These are phyloP conservation scores for Catharus fuscescens DNA, from an alignment of 2,113 vertebrate genomes.

Conservation along the genomic window DNA sequence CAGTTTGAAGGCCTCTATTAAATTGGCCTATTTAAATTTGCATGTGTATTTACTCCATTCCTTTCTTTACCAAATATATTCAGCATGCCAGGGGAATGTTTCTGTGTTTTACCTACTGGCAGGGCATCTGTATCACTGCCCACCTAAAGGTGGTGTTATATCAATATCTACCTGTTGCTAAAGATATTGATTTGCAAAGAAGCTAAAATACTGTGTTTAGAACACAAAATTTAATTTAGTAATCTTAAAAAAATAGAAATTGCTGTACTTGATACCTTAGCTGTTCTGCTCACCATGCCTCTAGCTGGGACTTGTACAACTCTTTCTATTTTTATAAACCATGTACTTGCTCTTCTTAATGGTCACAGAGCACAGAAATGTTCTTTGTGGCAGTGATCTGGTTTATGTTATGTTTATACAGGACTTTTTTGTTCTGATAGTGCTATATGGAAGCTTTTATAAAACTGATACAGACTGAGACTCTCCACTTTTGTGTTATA, in stretches of 20 bases:
- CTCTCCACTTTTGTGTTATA: fast-evolving
- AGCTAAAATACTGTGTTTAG: background rate
- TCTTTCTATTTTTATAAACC: background rate
- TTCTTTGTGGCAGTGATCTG: background rate
- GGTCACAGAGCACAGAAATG: background rate
- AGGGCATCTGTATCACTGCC: background rate
- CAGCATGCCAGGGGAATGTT: background rate
- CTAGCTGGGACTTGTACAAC: background rate
- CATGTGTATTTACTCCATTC: slow-evolving; percentile 12
- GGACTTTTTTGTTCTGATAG: background rate
- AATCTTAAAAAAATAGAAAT: background rate
- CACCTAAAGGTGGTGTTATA: background rate
- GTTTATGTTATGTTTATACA: background rate
- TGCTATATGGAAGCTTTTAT: background rate
- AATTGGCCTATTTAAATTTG: background rate
- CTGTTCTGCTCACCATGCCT: background rate
- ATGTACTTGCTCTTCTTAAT: background rate
- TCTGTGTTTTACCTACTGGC: background rate
- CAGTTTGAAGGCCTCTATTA: background rate
- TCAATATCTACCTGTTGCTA: background rate
- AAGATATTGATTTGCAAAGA: background rate
- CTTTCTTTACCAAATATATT: background rate
- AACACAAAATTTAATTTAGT: background rate
- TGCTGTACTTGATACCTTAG: background rate
- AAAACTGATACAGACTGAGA: background rate